These are phyloP conservation scores for Hipposideros larvatus DNA, from an alignment of 2,797 vertebrate genomes.

Conservation along the genomic window DNA sequence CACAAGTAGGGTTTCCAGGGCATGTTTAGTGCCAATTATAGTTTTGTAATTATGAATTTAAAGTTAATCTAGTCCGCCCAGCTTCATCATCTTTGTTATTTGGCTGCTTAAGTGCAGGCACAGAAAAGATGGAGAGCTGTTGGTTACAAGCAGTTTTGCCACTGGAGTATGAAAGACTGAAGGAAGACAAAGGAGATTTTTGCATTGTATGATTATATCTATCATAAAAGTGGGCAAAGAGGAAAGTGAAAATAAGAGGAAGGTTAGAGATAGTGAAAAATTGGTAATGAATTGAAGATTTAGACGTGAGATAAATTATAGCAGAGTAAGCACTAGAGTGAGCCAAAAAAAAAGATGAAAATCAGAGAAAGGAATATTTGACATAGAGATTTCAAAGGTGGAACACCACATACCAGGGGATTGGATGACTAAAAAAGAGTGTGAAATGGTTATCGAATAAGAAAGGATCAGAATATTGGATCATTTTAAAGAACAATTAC, in stretches of 20 bases:
- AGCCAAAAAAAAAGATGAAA: background rate
- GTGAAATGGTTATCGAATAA: background rate
- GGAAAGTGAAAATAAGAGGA: background rate
- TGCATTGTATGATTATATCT: background rate
- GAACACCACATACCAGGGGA: rapidly evolving
- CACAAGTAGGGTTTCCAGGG: background rate
- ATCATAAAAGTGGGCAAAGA: background rate
- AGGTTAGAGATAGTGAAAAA: background rate
- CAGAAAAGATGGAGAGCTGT: background rate
- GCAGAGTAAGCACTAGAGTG: background rate
- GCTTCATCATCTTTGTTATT: background rate
- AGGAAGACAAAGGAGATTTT: no score
- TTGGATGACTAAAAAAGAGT: background rate
- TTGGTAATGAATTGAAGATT: background rate
- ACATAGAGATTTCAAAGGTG: background rate
- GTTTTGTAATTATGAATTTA: background rate
- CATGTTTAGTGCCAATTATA: background rate
- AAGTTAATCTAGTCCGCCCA: background rate
- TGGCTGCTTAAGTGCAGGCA: background rate
- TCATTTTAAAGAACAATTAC: background rate
- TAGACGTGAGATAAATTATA: background rate
- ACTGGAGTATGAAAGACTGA: rapidly evolving
- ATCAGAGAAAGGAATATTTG: background rate
- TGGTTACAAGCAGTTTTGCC: background rate
- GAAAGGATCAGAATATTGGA: background rate